A percentile compares a stretch with the other conserved stretches of the same genome.
phyloP scores from a whole-genome alignment of 2,888 invertebrate genomes.

The Troides oblongomaculatus region DNA sequence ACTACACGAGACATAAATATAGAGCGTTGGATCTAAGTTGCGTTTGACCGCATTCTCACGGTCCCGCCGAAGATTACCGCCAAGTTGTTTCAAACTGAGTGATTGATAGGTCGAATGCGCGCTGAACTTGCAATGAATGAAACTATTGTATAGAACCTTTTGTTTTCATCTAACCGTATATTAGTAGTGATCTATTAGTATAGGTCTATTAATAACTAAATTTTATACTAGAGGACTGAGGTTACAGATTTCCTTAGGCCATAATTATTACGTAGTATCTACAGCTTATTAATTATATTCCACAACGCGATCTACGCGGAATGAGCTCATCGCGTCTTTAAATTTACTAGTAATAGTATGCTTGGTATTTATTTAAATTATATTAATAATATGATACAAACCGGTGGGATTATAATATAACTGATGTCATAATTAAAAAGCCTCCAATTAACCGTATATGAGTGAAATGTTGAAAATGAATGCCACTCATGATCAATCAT shows the following conservation, averaged over 20 bases:
- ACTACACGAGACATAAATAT: slow-evolving; percentile 59
- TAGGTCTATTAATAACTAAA: background rate
- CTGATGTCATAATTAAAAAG: background rate
- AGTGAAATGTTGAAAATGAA: background rate
- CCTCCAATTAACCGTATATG: background rate
- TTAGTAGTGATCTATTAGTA: background rate
- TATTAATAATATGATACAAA: no score
- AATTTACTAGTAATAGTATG: no score
- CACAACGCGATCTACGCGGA: no score
- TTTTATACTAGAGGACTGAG: no score
- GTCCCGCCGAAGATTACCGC: slow-evolving; percentile 61
- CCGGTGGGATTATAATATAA: no score
- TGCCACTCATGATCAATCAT: slow-evolving; percentile 18
- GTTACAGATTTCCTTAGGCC: no score
- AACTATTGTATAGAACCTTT: slow-evolving; percentile 50
- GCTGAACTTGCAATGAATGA: slow-evolving; percentile 46
- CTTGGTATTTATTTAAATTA: no score
- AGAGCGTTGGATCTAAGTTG: slow-evolving; percentile 48
- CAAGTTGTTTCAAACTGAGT: slow-evolving; percentile 60
- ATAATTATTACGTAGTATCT: no score
- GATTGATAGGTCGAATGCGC: slow-evolving; percentile 69
- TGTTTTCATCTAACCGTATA: slow-evolving; percentile 27
- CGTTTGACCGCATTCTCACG: slow-evolving; percentile 75
- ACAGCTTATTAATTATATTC: no score
- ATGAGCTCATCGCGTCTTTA: no score